These are phyloP conservation scores for Cephus nigrinus DNA, from an alignment of 2,888 invertebrate genomes.

Conservation along the genomic window DNA sequence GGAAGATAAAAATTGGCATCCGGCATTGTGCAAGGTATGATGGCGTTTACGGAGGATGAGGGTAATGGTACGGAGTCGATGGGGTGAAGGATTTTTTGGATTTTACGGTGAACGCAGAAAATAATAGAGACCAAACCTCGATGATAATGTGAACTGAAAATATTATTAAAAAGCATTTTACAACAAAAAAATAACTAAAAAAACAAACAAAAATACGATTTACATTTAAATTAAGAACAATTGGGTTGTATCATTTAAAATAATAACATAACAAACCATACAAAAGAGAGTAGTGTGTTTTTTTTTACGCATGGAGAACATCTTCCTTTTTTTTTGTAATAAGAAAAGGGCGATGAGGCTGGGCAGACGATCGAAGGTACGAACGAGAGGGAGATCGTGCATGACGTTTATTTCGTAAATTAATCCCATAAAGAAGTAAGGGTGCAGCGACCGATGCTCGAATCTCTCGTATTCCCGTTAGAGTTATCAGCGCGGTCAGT, in stretches of 20 bases:
- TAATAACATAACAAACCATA: conserved; percentile 67
- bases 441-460: not conserved
- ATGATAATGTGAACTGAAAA: conserved; percentile 66
- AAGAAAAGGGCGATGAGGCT: not conserved
- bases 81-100: not conserved
- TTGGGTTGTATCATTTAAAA: conserved; percentile 63
- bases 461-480: not conserved
- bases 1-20: not conserved
- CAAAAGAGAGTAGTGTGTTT: conserved; percentile 46
- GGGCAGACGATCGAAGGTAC: not conserved
- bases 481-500: not conserved
- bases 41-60: not conserved
- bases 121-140: conserved; percentile 49
- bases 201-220: conserved; percentile 67
- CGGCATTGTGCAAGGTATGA: not conserved
- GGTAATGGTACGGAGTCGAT: not conserved
- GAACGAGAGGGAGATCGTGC: not conserved
- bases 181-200: conserved; percentile 67
- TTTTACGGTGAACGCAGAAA: not conserved
- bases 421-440: not conserved
- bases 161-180: conserved; percentile 68
- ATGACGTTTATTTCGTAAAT: not conserved
- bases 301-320: not conserved
- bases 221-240: conserved; percentile 67
- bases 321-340: not conserved